Conservation (phyloP, 2,113 vertebrate species). For the Typhlomys cinereus region DNA sequence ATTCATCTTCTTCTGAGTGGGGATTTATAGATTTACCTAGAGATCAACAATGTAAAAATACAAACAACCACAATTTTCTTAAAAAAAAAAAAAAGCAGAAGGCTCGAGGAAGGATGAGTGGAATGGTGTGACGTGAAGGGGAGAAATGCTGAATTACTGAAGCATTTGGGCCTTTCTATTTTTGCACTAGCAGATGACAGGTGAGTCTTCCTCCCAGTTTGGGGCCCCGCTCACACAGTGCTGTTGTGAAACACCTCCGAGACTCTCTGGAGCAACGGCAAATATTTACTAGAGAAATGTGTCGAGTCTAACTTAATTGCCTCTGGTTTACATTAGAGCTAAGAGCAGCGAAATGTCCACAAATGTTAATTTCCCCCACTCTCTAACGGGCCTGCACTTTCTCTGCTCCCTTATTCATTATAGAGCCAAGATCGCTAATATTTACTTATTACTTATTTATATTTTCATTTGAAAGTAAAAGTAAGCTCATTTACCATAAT, state of each 20-base stretch:
- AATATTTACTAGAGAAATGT: conserved; percentile 85
- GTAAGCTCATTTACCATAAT: conserved; percentile 80
- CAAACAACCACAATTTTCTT: neutral
- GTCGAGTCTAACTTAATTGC: conserved; percentile 87
- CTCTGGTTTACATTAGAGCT: conserved; percentile 85
- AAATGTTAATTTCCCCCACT: conserved; percentile 84
- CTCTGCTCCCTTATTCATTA: conserved; percentile 81
- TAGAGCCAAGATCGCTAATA: conserved; percentile 73
- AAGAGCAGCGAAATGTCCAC: conserved; percentile 86
- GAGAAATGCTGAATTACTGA: conserved; percentile 82
- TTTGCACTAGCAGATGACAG: conserved; percentile 77
- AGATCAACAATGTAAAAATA: conserved; percentile 60
- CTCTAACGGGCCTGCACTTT: conserved; percentile 78
- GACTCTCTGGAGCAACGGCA: conserved; percentile 83
- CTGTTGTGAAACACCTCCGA: conserved; percentile 77
- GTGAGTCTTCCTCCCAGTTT: conserved; percentile 59
- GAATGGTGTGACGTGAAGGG: conserved; percentile 61
- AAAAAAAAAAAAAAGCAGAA: conserved; percentile 48
- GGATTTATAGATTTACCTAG: conserved; percentile 86
- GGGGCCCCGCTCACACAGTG: neutral
- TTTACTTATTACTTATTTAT: conserved; percentile 84
- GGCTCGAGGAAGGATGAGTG: conserved; percentile 69
- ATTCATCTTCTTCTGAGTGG: conserved; percentile 82
- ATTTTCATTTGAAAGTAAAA: conserved; percentile 84
- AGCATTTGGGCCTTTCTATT: conserved; percentile 75